A percentile compares a stretch with the other conserved stretches of the same genome.
phyloP scores from a whole-genome alignment of 2,888 invertebrate genomes.

The Eumerus sabulonum region DNA sequence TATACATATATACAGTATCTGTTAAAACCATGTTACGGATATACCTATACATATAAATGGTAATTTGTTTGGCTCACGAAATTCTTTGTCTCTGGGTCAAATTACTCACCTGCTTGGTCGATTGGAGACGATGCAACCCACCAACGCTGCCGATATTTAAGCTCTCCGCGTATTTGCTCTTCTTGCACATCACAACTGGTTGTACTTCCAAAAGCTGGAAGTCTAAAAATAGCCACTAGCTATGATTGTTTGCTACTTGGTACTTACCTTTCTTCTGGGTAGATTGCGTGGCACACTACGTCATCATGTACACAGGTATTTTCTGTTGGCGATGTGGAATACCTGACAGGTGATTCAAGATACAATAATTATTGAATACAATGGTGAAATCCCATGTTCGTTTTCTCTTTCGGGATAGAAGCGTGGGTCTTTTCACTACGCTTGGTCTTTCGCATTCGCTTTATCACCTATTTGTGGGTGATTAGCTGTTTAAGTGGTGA shows the following conservation, averaged over 20 bases:
- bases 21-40: conserved; percentile 15
- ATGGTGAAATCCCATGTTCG: conserved; percentile 39
- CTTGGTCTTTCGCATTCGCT: too few species aligned
- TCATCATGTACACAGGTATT: neutral
- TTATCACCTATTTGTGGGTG: too few species aligned
- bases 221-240: conserved; percentile 51
- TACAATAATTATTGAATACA: conserved; percentile 37
- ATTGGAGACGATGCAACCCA: conserved; percentile 49
- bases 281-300: neutral
- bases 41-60: conserved; percentile 28
- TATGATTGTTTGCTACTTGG: neutral
- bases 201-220: conserved; percentile 34
- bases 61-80: conserved; percentile 49
- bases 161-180: neutral
- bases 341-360: conserved; percentile 39
- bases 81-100: conserved; percentile 68
- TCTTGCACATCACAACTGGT: neutral
- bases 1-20: conserved; percentile 28
- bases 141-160: conserved; percentile 63
- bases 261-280: conserved; percentile 5
- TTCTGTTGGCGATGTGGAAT: neutral
- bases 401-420: too few species aligned
- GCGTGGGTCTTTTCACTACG: too few species aligned
- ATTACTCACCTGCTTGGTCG: conserved; percentile 62
- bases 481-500: too few species aligned